Evolutionary conservation across 2,888 invertebrate genomes (phyloP), one percentile per base, ranked within the genome.

Genomic region (Cataglyphis albicans): DNA sequence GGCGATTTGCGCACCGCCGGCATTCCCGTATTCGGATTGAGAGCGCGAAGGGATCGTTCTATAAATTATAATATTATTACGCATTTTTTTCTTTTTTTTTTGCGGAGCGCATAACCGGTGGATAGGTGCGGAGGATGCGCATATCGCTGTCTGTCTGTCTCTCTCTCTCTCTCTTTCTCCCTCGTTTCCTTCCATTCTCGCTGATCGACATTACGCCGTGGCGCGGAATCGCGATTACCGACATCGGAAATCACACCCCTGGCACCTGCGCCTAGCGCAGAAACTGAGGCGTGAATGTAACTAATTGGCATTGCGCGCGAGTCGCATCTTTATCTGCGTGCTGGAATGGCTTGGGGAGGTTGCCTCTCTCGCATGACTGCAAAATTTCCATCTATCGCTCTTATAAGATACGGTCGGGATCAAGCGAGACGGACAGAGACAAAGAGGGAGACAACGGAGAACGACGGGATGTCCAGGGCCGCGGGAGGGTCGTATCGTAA

Each of bases 301-400:
- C 86, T 90, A 91, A 91, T 91, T 88, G 90, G 83, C 86, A 84
- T 85, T 87, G 88, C 90, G 87, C 88, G 29, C 57, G 65, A 68
- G 52, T 68, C 29, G 88, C 86, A 52, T 52, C 52, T 52, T 52
- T n/a, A 52, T 52, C 52, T 52, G 52, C 86, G 75, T 70, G 63
- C 76, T 64, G 64, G 64, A 64, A 64, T 78, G 52, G 81, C 82
- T 84, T 67, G 38, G 68, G 83, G 83, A 82, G 57, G 65, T 65
- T 35, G 10, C 6, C 38, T n/a, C 61, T 63, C 59, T 70, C 82
- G 88, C 86, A 82, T 87, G 86, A 81, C 86, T 83, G 86, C 82
- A 74, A 91, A 91, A 90, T 91, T 90, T 90, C 84, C 87, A 87
- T 86, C 82, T 55, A 70, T 70, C 78, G 25, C 86, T 86, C 85